phyloP scores from a whole-genome alignment of 2,797 vertebrate genomes.

The Lacerta viridis region DNA sequence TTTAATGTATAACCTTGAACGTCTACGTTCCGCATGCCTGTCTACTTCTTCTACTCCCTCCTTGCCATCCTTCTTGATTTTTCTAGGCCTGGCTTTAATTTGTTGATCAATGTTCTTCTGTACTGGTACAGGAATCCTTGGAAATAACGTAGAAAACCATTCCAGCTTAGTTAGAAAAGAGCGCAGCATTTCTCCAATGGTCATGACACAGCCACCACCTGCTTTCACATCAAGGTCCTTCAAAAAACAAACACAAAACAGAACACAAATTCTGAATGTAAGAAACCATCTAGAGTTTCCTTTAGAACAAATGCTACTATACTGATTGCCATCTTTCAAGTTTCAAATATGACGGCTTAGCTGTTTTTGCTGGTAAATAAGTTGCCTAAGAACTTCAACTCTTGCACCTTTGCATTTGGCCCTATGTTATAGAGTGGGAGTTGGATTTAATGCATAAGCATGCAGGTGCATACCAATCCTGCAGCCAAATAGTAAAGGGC shows the following conservation, averaged over 20 bases:
- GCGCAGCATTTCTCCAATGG: slow-evolving; percentile 97
- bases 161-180: slow-evolving; percentile 99
- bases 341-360: slow-evolving; percentile 78
- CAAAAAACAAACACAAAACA: slow-evolving; percentile 79
- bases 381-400: slow-evolving; percentile 70
- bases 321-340: slow-evolving; percentile 79
- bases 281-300: slow-evolving; percentile 58
- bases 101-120: slow-evolving; percentile 98
- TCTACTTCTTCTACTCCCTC: slow-evolving; percentile 86
- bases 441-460: slow-evolving; percentile 76
- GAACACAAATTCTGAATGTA: slow-evolving; percentile 77
- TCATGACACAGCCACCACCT: slow-evolving; percentile 97
- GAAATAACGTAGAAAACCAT: slow-evolving; percentile 99
- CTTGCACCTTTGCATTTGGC: slow-evolving; percentile 73
- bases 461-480: slow-evolving; percentile 82
- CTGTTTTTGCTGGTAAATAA: slow-evolving; percentile 69
- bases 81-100: slow-evolving; percentile 95
- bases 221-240: slow-evolving; percentile 99
- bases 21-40: slow-evolving; percentile 88
- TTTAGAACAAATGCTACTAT: slow-evolving; percentile 68
- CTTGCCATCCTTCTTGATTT: slow-evolving; percentile 91
- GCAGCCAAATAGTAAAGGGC: slow-evolving; percentile 77
- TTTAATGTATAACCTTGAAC: slow-evolving; percentile 86
- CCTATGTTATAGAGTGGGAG: slow-evolving; percentile 72
- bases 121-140: slow-evolving; percentile 97